Conservation (phyloP, 2,113 vertebrate genomes). For the Varanus salvator region DNA sequence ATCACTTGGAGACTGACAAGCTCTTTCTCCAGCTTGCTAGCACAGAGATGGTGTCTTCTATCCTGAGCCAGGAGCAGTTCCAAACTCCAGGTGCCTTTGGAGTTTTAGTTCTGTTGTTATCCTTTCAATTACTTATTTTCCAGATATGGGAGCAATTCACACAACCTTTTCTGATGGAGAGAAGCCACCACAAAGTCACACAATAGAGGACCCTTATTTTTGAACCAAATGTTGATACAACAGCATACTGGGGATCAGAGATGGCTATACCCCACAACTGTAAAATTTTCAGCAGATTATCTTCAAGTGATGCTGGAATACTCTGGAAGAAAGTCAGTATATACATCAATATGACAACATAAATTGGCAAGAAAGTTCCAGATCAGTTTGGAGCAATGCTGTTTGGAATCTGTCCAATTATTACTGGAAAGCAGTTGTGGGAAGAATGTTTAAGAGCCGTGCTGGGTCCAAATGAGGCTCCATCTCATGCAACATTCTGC, state of each 20-base stretch:
- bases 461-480: no score
- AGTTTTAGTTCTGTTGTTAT: background rate
- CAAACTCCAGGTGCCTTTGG: no score
- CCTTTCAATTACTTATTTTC: background rate
- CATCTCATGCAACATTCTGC: no score
- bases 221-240: background rate
- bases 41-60: background rate
- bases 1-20: background rate
- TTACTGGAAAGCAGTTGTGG: background rate
- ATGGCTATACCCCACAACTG: background rate
- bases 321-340: background rate
- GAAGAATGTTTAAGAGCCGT: no score
- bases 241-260: background rate
- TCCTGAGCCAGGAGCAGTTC: background rate
- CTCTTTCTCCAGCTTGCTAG: background rate
- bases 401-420: background rate
- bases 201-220: background rate
- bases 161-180: background rate
- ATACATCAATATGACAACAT: background rate
- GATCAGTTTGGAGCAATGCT: background rate
- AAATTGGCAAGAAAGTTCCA: background rate
- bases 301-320: background rate
- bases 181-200: background rate
- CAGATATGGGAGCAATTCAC: background rate
- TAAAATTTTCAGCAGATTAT: background rate